These are phyloP conservation scores for Melanargia galathea DNA, from an alignment of 2,888 invertebrate species.

Conservation along the genomic window DNA sequence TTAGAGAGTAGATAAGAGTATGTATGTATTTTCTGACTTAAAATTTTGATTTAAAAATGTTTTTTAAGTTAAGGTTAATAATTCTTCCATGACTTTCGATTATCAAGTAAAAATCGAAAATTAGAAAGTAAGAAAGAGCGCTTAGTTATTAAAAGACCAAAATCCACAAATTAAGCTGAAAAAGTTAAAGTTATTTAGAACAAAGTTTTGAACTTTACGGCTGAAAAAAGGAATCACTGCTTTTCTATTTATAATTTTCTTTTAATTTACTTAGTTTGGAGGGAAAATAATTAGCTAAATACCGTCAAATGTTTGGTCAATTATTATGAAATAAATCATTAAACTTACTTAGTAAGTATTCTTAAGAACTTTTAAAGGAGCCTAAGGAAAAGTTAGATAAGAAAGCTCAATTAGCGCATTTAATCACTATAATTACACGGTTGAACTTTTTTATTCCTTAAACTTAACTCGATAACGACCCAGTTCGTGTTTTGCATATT, in stretches of 20 bases:
- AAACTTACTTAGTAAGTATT: conserved; percentile 5
- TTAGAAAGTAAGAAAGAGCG: no score
- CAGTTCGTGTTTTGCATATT: conserved; percentile 1
- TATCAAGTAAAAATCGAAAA: no score
- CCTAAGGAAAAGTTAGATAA: conserved; percentile 23
- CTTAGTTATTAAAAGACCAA: no score
- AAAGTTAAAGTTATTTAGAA: no score
- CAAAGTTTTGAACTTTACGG: not conserved
- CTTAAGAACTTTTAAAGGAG: conserved; percentile 5
- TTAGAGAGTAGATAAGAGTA: no score
- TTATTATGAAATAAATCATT: conserved; percentile 15
- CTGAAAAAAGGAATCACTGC: not conserved
- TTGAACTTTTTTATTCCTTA: not conserved
- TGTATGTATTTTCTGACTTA: no score
- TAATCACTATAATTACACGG: conserved; percentile 26
- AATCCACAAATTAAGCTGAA: not conserved
- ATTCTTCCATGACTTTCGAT: no score
- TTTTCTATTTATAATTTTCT: not conserved
- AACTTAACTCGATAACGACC: conserved; percentile 1
- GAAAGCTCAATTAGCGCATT: conserved; percentile 27
- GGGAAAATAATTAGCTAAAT: not conserved
- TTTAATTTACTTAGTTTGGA: not conserved
- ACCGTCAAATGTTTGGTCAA: conserved; percentile 9
- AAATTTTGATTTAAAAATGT: no score
- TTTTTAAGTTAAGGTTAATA: no score